These are phyloP conservation scores for Nymphalis urticae DNA, from an alignment of 2,888 invertebrate species.

Conservation along the genomic window DNA sequence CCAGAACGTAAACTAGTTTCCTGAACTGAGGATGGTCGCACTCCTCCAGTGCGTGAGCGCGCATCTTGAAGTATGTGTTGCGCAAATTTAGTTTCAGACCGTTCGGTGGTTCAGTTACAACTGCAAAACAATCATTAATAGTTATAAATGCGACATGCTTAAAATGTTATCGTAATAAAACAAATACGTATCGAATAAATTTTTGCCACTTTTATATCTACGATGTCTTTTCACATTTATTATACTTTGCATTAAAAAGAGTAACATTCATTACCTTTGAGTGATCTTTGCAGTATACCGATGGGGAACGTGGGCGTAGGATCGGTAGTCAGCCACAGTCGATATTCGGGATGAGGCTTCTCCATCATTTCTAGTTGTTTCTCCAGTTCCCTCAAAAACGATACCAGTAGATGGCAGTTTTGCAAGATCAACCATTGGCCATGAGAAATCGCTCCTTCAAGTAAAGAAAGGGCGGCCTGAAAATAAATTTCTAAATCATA, in stretches of 20 bases:
- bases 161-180: not conserved
- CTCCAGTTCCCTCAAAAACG: conserved; percentile 90
- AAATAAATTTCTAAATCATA: not conserved
- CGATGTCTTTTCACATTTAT: no score
- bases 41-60: conserved; percentile 85
- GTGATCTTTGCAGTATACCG: conserved; percentile 91
- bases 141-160: not conserved
- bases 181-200: conserved; percentile 2
- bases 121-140: conserved; percentile 64
- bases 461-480: conserved; percentile 85
- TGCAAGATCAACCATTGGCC: conserved; percentile 97
- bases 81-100: conserved; percentile 93
- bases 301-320: conserved; percentile 93
- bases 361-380: conserved; percentile 90
- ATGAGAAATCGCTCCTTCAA: conserved; percentile 85
- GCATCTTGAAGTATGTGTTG: conserved; percentile 94
- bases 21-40: conserved; percentile 90
- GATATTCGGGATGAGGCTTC: conserved; percentile 93
- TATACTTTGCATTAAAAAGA: no score
- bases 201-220: no score
- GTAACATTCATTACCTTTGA: conserved; percentile 83
- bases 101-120: conserved; percentile 96
- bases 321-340: conserved; percentile 96
- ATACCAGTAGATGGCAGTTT: conserved; percentile 93
- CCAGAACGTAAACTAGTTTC: conserved; percentile 91